Evolutionary conservation across 2,888 invertebrate species (phyloP).

Genomic region (Andrena dorsata): DNA sequence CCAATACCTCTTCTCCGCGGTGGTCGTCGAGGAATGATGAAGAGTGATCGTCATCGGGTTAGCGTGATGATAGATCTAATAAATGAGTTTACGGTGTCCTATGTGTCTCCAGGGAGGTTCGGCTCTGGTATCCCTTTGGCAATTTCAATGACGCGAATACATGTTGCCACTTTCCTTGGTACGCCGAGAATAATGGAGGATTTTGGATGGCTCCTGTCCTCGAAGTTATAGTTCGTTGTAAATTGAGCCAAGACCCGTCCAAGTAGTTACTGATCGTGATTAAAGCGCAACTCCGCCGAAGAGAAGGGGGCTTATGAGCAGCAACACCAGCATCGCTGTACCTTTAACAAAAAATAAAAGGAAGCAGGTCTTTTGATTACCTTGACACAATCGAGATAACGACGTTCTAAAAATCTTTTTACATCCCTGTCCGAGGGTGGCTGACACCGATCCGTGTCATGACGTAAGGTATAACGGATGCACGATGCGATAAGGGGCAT

Average conservation of each 20-base stretch:
- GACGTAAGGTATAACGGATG: conserved; percentile 25
- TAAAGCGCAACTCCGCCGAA: conserved; percentile 61
- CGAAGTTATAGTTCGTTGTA: conserved; percentile 73
- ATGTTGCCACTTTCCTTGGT: conserved; percentile 60
- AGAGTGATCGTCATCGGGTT: conserved; percentile 48
- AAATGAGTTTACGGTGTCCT: conserved; percentile 39
- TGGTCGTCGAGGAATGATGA: conserved; percentile 40
- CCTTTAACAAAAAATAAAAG: conserved; percentile 57
- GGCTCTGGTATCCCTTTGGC: conserved; percentile 52
- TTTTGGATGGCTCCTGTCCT: conserved; percentile 62
- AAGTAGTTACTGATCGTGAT: conserved; percentile 62
- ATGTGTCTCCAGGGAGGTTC: conserved; percentile 47
- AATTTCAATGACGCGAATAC: conserved; percentile 61
- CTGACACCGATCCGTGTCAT: not conserved
- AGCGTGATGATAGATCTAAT: conserved; percentile 47
- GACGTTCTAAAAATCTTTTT: conserved; percentile 25
- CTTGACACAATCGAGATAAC: conserved; percentile 29
- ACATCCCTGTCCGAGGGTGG: not conserved
- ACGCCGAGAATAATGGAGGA: conserved; percentile 48
- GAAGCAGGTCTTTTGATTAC: conserved; percentile 32
- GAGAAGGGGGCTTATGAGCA: conserved; percentile 54
- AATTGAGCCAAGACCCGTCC: conserved; percentile 69
- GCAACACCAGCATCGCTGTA: conserved; percentile 45
- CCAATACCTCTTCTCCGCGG: conserved; percentile 49
- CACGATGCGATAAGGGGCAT: conserved; percentile 22